Base-by-base conservation (phyloP, 1,140 invertebrate genomes). In the Drosophila nigrodunni region DNA sequence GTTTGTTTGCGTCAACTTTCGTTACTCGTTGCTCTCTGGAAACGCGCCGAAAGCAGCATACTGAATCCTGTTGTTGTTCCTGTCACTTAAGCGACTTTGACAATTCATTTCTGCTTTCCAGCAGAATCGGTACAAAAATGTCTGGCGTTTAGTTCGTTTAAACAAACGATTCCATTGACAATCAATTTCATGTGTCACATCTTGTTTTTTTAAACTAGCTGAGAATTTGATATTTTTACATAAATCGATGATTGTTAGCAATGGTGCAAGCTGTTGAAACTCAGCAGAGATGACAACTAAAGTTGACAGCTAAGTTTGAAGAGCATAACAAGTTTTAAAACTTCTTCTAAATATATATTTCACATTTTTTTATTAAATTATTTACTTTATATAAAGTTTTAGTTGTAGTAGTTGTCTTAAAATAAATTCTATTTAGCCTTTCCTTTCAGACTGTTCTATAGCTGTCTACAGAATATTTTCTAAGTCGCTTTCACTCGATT, bases 1-100 rank as follows among this genome's bases (percentile, higher is more conserved):
- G 67, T 73, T 68, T 74, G 64, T 79, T 61, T 72, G 70, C 54
- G 61, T 64, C 77, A 71, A 61, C 61, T 82, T 30, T 58, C 76
- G 75, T 69, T 75, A 49, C 44, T 21, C 35, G 47, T 21, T 30
- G 25, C 65, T 3, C 11, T 21, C 11, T 18, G 34, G 11, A 11
- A 18, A 21, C 1, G 11, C 13, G 21, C 15, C 8, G 9, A 11
- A n/a, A 21, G 21, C 21, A n/a, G 21, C 41, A 52, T 52, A 52
- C 58, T 55, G 34, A 50, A 44, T 59, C 30, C 54, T 62, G 58
- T 52, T 55, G 37, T 49, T 59, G 54, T 39, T 37, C 2, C 7
- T 62, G 50, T 58, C 58, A 69, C 55, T 25, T 54, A 11, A 50
- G 39, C 34, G 59, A 21, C 15, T 18, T 44, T 44, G 18, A 64